Conservation (phyloP, 2,797 vertebrate species). For the Miichthys miiuy region DNA sequence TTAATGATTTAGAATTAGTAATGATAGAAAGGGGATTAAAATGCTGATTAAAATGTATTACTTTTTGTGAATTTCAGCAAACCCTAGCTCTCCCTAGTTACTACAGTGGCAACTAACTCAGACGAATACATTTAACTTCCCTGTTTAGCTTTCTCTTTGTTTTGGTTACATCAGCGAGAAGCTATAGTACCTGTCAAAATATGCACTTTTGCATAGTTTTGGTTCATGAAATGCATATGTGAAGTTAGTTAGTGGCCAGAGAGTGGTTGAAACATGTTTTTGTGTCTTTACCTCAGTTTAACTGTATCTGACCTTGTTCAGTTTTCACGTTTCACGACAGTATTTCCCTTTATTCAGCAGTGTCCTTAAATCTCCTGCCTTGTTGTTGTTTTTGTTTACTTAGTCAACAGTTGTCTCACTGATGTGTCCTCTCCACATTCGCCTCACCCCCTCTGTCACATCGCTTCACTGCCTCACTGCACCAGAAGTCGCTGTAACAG, state of each 20-base stretch:
- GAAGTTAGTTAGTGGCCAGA: conserved; percentile 37
- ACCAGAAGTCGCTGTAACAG: conserved; percentile 64
- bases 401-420: conserved; percentile 21
- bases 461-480: conserved; percentile 41
- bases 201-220: conserved; percentile 89
- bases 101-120: conserved; percentile 77
- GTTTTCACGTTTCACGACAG: conserved; percentile 16
- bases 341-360: conserved; percentile 36
- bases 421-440: not conserved
- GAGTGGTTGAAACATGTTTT: conserved; percentile 15
- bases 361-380: conserved; percentile 35
- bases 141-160: conserved; percentile 30
- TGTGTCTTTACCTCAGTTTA: conserved; percentile 15
- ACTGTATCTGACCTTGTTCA: conserved; percentile 10
- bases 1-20: conserved; percentile 43
- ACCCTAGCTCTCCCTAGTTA: conserved; percentile 18
- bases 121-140: conserved; percentile 36
- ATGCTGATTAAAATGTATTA: conserved; percentile 23
- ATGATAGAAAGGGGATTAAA: conserved; percentile 33
- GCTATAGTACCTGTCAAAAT: conserved; percentile 68
- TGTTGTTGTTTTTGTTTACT: conserved; percentile 26
- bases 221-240: conserved; percentile 66
- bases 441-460: not conserved
- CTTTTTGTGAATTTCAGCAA: conserved; percentile 46
- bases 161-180: conserved; percentile 61